Evolutionary conservation across 1,140 invertebrate species (phyloP).

Genomic region (Pseudomyrmex concolor): DNA sequence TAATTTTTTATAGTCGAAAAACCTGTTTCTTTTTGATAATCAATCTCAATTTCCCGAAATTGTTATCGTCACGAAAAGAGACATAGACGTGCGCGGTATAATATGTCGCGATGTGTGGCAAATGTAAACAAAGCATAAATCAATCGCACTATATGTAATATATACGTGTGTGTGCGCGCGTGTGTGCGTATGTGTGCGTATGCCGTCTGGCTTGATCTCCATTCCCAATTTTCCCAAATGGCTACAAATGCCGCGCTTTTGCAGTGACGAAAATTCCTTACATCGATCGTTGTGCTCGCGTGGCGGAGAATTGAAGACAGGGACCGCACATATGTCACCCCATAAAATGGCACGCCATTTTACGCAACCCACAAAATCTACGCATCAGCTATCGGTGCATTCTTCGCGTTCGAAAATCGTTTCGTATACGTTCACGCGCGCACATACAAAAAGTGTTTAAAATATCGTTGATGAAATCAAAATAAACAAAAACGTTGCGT

Average conservation of each 20-base stretch:
- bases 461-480: too few relatives aligned
- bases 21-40: too few relatives aligned
- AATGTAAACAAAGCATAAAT: slow-evolving; percentile 84
- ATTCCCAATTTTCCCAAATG: slow-evolving; percentile 84
- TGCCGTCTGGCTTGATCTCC: slow-evolving; percentile 75
- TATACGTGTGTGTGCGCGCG: slow-evolving; percentile 45
- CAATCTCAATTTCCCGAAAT: too few relatives aligned
- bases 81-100: not conserved
- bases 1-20: too few relatives aligned
- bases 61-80: not conserved
- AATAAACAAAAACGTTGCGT: too few relatives aligned
- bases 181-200: too few relatives aligned
- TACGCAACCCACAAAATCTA: slow-evolving; percentile 68
- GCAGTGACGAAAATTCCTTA: slow-evolving; percentile 38
- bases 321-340: slow-evolving; percentile 80
- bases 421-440: too few relatives aligned
- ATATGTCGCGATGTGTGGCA: slow-evolving; percentile 32
- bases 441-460: too few relatives aligned
- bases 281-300: slow-evolving; percentile 38
- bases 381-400: slow-evolving; percentile 12
- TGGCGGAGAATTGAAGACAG: slow-evolving; percentile 40
- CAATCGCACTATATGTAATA: slow-evolving; percentile 79
- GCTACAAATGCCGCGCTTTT: slow-evolving; percentile 74
- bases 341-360: slow-evolving; percentile 76
- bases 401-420: too few relatives aligned